phyloP scores from a whole-genome alignment of 2,797 vertebrate species.

The Xiphophorus birchmanni region DNA sequence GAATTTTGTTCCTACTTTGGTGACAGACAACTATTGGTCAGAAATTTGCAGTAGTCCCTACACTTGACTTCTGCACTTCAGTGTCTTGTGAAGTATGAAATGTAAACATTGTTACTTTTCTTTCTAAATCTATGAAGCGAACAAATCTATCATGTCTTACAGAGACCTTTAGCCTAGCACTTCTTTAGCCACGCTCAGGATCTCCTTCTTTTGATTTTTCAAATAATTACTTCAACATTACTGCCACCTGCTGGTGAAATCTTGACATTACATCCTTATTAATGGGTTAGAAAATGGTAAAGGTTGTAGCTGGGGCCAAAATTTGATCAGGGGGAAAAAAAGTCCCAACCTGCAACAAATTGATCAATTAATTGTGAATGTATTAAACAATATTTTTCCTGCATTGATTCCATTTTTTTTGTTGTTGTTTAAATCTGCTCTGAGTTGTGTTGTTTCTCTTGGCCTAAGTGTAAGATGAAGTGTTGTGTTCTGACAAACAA shows the following conservation, averaged over 20 bases:
- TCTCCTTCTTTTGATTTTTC: background rate
- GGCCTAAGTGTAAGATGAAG: conserved; percentile 33
- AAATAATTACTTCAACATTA: background rate
- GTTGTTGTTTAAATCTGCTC: conserved; percentile 19
- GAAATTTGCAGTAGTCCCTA: background rate
- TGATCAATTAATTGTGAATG: conserved; percentile 62
- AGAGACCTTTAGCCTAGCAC: background rate
- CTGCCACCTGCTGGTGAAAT: background rate
- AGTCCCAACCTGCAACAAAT: conserved; percentile 38
- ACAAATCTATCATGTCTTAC: background rate
- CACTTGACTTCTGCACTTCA: background rate
- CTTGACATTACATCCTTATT: too few species aligned
- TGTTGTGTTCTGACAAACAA: conserved; percentile 38
- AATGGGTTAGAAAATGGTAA: background rate
- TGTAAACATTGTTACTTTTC: background rate
- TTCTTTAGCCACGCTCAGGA: background rate
- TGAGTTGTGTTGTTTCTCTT: conserved; percentile 52
- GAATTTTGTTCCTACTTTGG: background rate
- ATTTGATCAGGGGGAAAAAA: background rate
- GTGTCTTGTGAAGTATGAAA: background rate
- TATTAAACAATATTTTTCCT: conserved; percentile 39
- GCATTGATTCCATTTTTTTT: conserved; percentile 30
- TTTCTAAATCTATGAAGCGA: background rate
- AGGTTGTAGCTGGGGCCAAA: background rate
- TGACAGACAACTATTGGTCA: background rate